These are phyloP conservation scores for Neotoxoptera formosana DNA, from an alignment of 1,140 invertebrate genomes.

Conservation along the genomic window DNA sequence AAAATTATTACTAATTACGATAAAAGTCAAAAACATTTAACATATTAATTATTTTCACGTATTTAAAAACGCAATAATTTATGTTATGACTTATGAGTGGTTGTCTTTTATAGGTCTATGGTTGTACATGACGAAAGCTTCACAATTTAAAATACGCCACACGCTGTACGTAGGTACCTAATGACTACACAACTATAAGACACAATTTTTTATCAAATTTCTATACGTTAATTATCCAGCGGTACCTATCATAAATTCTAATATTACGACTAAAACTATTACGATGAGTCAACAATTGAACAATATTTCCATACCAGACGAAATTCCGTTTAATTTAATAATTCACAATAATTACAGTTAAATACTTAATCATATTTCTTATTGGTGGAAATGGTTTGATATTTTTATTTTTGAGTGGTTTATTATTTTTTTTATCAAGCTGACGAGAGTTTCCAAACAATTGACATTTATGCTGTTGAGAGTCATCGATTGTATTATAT, in stretches of 20 bases:
- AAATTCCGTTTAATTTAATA: background rate
- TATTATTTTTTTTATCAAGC: background rate
- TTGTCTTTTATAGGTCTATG: too few relatives aligned
- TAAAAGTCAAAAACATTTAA: conserved; percentile 3
- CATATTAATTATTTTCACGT: conserved; percentile 6
- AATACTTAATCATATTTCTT: background rate
- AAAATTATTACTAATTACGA: conserved; percentile 14
- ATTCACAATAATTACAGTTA: background rate
- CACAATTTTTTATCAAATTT: background rate
- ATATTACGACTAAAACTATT: background rate
- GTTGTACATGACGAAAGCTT: background rate
- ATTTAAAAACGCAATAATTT: background rate
- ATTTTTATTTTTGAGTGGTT: background rate
- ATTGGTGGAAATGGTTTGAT: background rate
- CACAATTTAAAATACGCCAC: background rate
- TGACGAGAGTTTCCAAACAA: background rate
- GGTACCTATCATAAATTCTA: background rate
- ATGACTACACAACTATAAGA: background rate
- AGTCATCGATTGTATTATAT: background rate
- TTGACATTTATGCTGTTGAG: background rate
- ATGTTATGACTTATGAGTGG: background rate
- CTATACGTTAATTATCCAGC: background rate
- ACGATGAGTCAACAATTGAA: background rate
- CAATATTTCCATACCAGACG: background rate
- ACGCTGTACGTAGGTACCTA: background rate